Evolutionary conservation across 1,140 invertebrate species (phyloP).

Genomic region (Drosophila bocki): DNA sequence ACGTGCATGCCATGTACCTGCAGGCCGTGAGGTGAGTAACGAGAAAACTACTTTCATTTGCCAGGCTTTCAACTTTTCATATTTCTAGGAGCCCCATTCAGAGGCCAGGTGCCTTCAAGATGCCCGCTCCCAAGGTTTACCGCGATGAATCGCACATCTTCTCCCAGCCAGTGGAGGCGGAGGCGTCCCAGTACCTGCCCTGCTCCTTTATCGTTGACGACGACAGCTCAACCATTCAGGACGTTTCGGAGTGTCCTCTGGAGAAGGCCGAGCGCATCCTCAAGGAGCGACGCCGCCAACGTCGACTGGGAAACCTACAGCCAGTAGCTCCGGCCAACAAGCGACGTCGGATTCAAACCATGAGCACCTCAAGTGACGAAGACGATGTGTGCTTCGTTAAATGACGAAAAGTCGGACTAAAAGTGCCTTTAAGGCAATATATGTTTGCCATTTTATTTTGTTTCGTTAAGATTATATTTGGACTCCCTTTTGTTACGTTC

Average conservation of each 20-base stretch:
- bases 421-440: background rate
- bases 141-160: conserved; percentile 70
- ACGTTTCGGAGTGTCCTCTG: conserved; percentile 68
- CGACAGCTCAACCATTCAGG: conserved; percentile 23
- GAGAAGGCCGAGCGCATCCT: conserved; percentile 80
- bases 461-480: background rate
- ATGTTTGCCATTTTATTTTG: conserved; percentile 2
- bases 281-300: conserved; percentile 60
- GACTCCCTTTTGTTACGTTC: background rate
- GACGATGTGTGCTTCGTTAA: conserved; percentile 40
- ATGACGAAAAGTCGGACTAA: background rate
- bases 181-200: conserved; percentile 66
- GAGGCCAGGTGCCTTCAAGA: conserved; percentile 74
- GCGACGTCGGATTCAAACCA: conserved; percentile 50
- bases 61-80: background rate
- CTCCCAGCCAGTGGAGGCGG: conserved; percentile 64
- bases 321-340: conserved; percentile 14
- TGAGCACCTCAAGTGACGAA: conserved; percentile 65
- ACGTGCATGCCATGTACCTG: conserved; percentile 87
- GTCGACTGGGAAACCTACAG: conserved; percentile 10
- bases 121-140: conserved; percentile 60
- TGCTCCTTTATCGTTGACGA: conserved; percentile 76
- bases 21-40: conserved; percentile 86
- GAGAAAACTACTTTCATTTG: background rate
- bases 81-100: conserved; percentile 62